phyloP scores from a whole-genome alignment of 2,113 vertebrate genomes.

The Siniperca chuatsi region DNA sequence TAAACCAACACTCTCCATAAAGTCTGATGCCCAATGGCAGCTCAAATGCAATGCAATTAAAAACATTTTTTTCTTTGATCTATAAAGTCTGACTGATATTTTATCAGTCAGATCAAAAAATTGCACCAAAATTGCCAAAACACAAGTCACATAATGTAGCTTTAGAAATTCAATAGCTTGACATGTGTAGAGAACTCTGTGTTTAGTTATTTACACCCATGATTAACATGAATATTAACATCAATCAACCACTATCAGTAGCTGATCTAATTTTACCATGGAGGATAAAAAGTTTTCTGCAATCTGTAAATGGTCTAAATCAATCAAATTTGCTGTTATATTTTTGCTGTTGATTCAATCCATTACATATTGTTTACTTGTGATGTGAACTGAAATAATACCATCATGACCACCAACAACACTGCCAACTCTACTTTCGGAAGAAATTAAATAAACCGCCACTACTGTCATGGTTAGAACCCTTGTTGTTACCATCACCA shows the following conservation, averaged over 20 bases:
- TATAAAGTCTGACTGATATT: not conserved
- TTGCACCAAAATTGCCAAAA: not conserved
- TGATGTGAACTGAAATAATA: not conserved
- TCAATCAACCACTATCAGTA: not conserved
- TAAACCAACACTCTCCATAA: not conserved
- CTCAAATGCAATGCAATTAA: not conserved
- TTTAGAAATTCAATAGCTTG: not conserved
- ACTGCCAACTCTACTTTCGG: not conserved
- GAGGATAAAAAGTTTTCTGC: not conserved
- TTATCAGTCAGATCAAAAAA: too few relatives aligned
- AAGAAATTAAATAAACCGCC: too few relatives aligned
- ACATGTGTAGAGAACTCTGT: not conserved
- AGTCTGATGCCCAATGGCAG: not conserved
- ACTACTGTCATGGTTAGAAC: rapidly evolving
- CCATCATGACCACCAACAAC: not conserved
- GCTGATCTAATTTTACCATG: not conserved
- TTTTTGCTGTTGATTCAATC: not conserved
- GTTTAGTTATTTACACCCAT: not conserved
- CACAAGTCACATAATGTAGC: not conserved
- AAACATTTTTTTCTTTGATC: not conserved
- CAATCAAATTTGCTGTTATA: not conserved
- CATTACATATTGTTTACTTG: not conserved
- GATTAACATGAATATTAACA: not conserved
- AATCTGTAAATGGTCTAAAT: not conserved
- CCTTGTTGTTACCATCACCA: rapidly evolving